Conservation (phyloP, 2,888 invertebrate genomes). For the Drosophila gaucha region DNA sequence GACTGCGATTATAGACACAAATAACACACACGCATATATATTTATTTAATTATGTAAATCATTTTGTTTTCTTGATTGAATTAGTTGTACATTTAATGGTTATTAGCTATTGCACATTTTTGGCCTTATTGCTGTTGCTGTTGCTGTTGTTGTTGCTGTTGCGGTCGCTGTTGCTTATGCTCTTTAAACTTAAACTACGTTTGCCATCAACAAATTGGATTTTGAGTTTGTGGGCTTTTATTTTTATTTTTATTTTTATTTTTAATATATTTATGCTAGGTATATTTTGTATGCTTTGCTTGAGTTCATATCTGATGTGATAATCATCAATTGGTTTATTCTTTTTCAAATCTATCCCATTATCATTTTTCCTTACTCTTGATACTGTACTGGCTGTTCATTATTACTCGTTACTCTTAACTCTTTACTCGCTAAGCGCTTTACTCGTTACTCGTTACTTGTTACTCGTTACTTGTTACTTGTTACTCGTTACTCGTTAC, state of each 20-base stretch:
- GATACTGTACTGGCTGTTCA: background rate
- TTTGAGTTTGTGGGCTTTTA: slow-evolving; percentile 25
- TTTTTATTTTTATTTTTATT: background rate
- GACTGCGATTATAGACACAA: slow-evolving; percentile 68
- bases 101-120: slow-evolving; percentile 61
- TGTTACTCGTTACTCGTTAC: background rate
- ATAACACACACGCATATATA: slow-evolving; percentile 61
- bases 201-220: slow-evolving; percentile 39
- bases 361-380: too few relatives aligned
- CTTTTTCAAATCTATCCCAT: background rate
- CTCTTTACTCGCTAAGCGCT: too few relatives aligned
- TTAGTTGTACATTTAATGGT: slow-evolving; percentile 54
- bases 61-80: slow-evolving; percentile 36
- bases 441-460: background rate
- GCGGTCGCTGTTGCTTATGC: slow-evolving; percentile 28
- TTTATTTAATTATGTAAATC: slow-evolving; percentile 26
- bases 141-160: slow-evolving; percentile 6
- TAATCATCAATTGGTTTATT: slow-evolving; percentile 13
- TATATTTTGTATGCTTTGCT: slow-evolving; percentile 21
- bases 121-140: slow-evolving; percentile 52
- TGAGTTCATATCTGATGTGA: slow-evolving; percentile 31
- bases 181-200: slow-evolving; percentile 33
- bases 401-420: background rate
- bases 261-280: slow-evolving; percentile 4
- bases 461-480: too few relatives aligned